Evolutionary conservation across 2,113 vertebrate genomes (phyloP), one percentile per base, ranked within the genome.

Genomic region (Mormoops blainvillei): DNA sequence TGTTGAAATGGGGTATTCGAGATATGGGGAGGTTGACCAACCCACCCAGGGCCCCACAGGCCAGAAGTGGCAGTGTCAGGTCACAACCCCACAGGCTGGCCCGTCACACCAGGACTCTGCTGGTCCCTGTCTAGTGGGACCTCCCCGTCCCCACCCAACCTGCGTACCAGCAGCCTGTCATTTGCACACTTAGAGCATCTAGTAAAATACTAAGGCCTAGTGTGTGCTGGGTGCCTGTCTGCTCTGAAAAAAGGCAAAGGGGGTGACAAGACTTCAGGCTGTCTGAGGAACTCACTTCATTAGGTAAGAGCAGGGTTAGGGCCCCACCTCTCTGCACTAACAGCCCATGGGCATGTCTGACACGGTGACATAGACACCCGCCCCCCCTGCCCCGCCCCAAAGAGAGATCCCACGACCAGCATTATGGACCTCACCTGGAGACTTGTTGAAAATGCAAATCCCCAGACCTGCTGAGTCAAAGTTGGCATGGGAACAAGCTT

Each of bases 231-330:
- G 22, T 12, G 28, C 24, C 63, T 41, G 15, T 54, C 85, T 54
- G 76, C 85, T 94, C 70, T 43, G 50, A 68, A 74, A 74, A 85
- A 82, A 33, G 87, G 61, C 45, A 19, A 38, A 50, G 24, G 91
- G 36, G 6, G 9, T 56, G 65, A 43, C 12, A 56, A 77, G 77
- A 36, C 14, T 38, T 5, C 52, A 54, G 58, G 45, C 14, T 65
- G 41, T 18, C 85, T 85, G 76, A n/a, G 41, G 76, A 26, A 4
- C 52, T 93, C 45, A 7, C 58, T 68, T 87, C 38, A 10, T 63
- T 70, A 71, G 38, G 26, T 26, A n/a, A 83, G 67, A 61, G 74
- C 63, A 71, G 20, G 41, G 52, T 7, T 3, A 15, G 48, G 19
- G 7, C 70, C 18, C 28, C 43, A 18, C 22, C 6, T n/a, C 77